phyloP scores from a whole-genome alignment of 2,113 vertebrate species.

The Tachysurus vachellii region DNA sequence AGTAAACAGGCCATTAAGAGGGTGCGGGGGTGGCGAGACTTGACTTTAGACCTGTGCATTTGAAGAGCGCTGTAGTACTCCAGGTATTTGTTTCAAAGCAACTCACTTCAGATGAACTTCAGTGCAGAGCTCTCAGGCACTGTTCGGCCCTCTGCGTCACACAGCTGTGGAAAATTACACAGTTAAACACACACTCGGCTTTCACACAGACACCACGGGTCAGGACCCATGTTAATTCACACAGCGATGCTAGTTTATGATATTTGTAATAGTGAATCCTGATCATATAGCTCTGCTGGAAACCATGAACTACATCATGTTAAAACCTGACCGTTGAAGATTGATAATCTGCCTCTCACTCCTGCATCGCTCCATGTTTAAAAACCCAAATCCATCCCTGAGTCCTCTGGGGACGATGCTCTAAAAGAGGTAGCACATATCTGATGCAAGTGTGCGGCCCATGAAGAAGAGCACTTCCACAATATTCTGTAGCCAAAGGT shows the following conservation, averaged over 20 bases:
- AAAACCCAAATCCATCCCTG: not conserved
- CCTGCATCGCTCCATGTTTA: not conserved
- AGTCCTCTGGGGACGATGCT: not conserved
- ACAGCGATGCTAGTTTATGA: constrained; percentile 16
- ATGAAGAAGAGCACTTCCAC: constrained; percentile 5
- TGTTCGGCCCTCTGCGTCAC: constrained; percentile 20
- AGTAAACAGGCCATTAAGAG: constrained; percentile 44
- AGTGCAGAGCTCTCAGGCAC: constrained; percentile 35
- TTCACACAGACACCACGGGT: not conserved
- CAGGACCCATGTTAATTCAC: constrained; percentile 15
- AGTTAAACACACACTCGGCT: constrained; percentile 7
- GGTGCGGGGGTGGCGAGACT: constrained; percentile 43
- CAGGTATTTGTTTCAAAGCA: constrained; percentile 50
- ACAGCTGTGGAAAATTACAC: constrained; percentile 27
- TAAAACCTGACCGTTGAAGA: not conserved
- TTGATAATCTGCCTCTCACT: not conserved
- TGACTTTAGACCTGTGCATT: constrained; percentile 43
- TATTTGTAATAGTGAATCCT: constrained; percentile 3
- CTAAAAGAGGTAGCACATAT: not conserved
- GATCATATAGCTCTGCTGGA: not conserved
- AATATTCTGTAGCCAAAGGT: constrained; percentile 30
- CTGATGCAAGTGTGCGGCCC: not conserved
- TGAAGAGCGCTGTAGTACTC: constrained; percentile 40
- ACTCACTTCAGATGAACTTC: constrained; percentile 46
- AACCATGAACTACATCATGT: not conserved